Base-by-base conservation (phyloP, 2,797 vertebrate genomes). In the Meriones psammophilus region DNA sequence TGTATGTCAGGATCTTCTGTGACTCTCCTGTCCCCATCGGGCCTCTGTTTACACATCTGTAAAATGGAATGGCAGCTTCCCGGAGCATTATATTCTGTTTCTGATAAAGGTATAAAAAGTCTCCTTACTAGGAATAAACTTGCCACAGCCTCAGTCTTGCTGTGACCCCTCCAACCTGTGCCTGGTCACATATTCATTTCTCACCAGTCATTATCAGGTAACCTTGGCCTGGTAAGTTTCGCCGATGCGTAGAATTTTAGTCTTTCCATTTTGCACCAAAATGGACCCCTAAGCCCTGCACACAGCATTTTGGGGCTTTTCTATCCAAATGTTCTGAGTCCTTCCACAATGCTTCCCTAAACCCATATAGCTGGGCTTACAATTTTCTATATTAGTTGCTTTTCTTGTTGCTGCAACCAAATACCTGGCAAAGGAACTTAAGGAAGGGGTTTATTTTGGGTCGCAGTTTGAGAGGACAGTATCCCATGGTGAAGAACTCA, bases 1-100 rank as follows among this genome's bases (percentile, higher is more conserved):
- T 60, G 30, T 1, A 2, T 64, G n/a, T 64, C 24, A 39, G 14
- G 39, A 42, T 18, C 39, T 89, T 33, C 42, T 26, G 1, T 0
- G 12, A 58, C 74, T 76, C 50, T 50, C 60, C 84, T 36, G 4
- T 36, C 54, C 89, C 69, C n/a, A 50, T 6, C 26, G 28, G 73
- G 28, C 88, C 58, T 92, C 28, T 0, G 33, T 83, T 39, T 93
- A 46, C 85, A 28, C 36, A 73, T 89, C 96, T 87, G 2, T 71
- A 81, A 73, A 92, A 94, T 90, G 85, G 83, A n/a, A 60, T 14
- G 60, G 56, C 50, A 22, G 28, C 18, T 83, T 84, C 73, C 58
- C 84, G 46, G n/a, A 66, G 33, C 33, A 0, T 24, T 68, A 46
- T 68, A 54, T 24, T 69, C 30, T 54, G 18, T 69, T 50, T 85